Evolutionary conservation across 2,888 invertebrate species (phyloP), one percentile per base, ranked within the genome.

Genomic region (Phalera bucephala): DNA sequence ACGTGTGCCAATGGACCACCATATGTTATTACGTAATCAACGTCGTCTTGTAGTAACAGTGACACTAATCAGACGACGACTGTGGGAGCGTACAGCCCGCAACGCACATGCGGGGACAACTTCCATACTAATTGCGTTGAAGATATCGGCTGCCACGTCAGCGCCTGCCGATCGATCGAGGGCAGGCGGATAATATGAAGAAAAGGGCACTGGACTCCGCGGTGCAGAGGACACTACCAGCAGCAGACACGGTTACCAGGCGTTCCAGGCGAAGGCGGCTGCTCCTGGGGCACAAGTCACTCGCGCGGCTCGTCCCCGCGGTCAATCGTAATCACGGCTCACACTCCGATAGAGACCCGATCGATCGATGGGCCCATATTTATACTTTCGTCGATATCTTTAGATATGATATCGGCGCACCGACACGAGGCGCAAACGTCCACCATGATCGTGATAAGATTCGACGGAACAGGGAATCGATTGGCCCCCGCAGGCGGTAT

Each of bases 311-410:
- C 30, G 51, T 45, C 52, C 61, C 52, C 64, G 73, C 75, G 64
- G 73, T 77, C 70, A 64, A 74, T 72, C 71, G 72, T 60, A 75
- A 84, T 78, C 85, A 84, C 83, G 64, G 74, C 72, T 70, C 69
- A 71, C 78, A 84, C 75, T 83, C 72, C 76, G 86, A 89, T 83
- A 88, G 87, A 87, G 88, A 76, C 76, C 72, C 80, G 82, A 87
- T 87, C 89, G 88, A 89, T 89, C 79, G 86, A 89, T 86, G 87
- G 84, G 76, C 88, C 64, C 85, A 84, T 89, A 89, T 89, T 87
- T 89, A 89, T 89, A 89, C 87, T 78, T 86, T 89, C 83, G 72
- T 82, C 80, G 76, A 82, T 86, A 87, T 88, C 88, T 85, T 69
- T 65, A 72, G 87, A 88, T 88, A 89, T 67, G 78, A 78, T 89